phyloP scores from a whole-genome alignment of 2,113 vertebrate genomes.

The Trogon surrucura region DNA sequence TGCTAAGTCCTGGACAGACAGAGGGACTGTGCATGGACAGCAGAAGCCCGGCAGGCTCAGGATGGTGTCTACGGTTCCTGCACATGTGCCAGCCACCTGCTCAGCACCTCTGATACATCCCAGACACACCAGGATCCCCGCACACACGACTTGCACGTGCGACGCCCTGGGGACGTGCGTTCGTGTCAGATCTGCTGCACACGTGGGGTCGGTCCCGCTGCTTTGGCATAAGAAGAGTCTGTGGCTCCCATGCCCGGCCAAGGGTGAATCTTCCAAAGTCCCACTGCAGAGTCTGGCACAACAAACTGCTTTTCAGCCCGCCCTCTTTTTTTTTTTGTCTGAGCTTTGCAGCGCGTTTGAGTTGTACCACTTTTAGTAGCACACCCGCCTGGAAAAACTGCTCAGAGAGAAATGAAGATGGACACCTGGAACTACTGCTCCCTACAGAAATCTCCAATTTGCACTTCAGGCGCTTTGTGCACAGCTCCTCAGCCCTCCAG shows the following conservation, averaged over 20 bases:
- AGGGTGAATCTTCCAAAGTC: neutral
- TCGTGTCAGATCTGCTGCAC: neutral
- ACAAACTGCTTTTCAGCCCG: neutral
- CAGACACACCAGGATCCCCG: accelerated
- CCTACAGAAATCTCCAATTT: accelerated
- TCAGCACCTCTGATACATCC: accelerated
- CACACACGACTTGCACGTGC: accelerated
- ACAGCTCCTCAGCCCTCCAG: neutral
- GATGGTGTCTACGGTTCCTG: neutral
- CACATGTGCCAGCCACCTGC: accelerated
- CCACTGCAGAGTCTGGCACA: neutral
- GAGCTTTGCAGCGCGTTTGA: neutral
- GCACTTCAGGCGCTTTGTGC: neutral
- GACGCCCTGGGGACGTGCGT: accelerated
- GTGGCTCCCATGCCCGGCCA: accelerated
- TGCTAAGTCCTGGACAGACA: neutral
- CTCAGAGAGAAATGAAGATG: accelerated
- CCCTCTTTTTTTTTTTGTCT: neutral
- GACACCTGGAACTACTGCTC: neutral
- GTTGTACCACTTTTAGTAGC: neutral
- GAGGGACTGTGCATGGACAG: neutral
- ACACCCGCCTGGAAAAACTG: neutral
- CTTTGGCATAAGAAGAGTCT: neutral
- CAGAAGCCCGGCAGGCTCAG: neutral
- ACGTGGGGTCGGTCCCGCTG: accelerated